Percentiles rank a stretch among this genome's conserved stretches.
These are phyloP conservation scores for Tenualosa thibaudeaui DNA, from an alignment of 2,797 vertebrate genomes.

Conservation along the genomic window DNA sequence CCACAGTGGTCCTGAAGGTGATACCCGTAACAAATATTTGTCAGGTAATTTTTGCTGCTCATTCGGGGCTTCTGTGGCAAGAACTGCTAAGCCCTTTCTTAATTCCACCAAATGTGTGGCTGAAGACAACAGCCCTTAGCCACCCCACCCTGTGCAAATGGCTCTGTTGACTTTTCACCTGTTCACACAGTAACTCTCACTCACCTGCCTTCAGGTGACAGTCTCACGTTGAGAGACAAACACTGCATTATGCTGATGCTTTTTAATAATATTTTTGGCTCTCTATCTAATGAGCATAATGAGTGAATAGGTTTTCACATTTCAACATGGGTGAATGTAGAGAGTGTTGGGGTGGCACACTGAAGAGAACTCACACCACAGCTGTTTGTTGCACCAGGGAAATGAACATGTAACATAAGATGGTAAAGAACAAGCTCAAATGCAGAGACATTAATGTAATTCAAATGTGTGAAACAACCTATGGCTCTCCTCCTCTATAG, in stretches of 20 bases:
- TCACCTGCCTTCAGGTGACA: conserved; percentile 10
- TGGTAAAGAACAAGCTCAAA: too few species aligned
- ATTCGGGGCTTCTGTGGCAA: not conserved
- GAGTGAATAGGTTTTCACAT: not conserved
- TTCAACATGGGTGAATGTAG: not conserved
- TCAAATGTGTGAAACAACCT: not conserved
- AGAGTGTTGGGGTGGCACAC: too few species aligned
- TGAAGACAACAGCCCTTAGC: conserved; percentile 29
- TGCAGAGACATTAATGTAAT: not conserved
- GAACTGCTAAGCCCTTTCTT: conserved; percentile 19
- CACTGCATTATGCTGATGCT: not conserved
- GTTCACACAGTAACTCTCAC: conserved; percentile 37
- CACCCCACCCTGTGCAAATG: conserved; percentile 64
- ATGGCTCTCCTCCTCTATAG: conserved; percentile 60
- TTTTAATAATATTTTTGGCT: not conserved
- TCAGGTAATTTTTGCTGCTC: conserved; percentile 7
- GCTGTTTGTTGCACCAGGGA: not conserved
- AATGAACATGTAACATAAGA: too few species aligned
- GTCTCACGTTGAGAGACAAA: conserved; percentile 9
- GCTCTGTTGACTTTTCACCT: conserved; percentile 42
- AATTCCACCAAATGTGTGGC: not conserved
- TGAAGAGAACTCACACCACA: too few species aligned
- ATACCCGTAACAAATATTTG: not conserved
- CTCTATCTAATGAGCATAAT: not conserved
- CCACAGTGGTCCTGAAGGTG: not conserved